Base-by-base conservation (phyloP, 2,113 vertebrate species). In the Egretta garzetta region DNA sequence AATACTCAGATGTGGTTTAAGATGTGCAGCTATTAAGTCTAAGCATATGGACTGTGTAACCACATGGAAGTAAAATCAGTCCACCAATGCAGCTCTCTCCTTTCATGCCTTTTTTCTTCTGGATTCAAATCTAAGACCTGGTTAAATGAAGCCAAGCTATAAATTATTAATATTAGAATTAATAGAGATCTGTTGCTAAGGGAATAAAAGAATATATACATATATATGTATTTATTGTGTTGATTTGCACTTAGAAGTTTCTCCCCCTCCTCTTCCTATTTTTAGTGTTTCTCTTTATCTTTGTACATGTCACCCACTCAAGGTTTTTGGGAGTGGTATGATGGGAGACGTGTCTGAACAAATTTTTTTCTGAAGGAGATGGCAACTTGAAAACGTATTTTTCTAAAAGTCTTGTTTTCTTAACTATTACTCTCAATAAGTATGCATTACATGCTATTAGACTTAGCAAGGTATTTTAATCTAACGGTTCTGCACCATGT, bases 101-200 rank as follows among this genome's bases (percentile, higher is more conserved):
- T 86, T 95, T 71, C 12, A 43, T 47, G 28, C 4, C 5, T 4
- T 79, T 91, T 88, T 79, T 35, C 17, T 79, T 72, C 68, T 66
- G 6, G 11, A 95, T 97, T 96, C 49, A 86, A 59, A 97, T 96
- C 88, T 83, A 90, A 96, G 55, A 58, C 35, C 52, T 97, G 96
- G 37, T 95, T 97, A 97, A 80, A 94, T 76, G 9, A 75, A 97
- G 47, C 21, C 32, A 88, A 55, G 70, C 10, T 93, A 70, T 93
- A 95, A 96, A 98, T 97, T 97, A 97, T 97, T 97, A 96, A 98
- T 96, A 80, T 33, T 73, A 88, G 67, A 97, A 96, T 98, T 96
- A 97, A 96, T 94, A 95, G 77, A 88, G 9, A 89, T 93, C 56
- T 93, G 39, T 95, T 93, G 24, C 49, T 71, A 86, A 96, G 53